These are phyloP conservation scores for Labroides dimidiatus DNA, from an alignment of 2,797 vertebrate genomes.

Conservation along the genomic window DNA sequence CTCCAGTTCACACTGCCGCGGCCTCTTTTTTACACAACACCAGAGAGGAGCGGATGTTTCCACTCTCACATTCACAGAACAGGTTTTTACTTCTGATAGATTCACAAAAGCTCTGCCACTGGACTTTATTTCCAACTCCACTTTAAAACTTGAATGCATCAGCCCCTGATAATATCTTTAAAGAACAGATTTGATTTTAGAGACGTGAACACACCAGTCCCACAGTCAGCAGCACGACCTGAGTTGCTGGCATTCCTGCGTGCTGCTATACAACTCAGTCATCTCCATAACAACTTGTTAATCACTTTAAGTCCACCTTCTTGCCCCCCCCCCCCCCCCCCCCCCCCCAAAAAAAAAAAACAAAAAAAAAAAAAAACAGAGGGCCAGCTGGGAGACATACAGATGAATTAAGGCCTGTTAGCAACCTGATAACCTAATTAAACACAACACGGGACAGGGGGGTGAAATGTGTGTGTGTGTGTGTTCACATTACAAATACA, in stretches of 20 bases:
- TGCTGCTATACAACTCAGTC: slow-evolving; percentile 56
- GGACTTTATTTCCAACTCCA: background rate
- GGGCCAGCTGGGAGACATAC: slow-evolving; percentile 66
- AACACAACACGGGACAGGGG: slow-evolving; percentile 59
- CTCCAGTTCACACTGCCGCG: slow-evolving; percentile 17
- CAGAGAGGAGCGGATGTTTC: background rate
- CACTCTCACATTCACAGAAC: slow-evolving; percentile 35
- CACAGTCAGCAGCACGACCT: slow-evolving; percentile 4
- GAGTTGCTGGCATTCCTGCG: slow-evolving; percentile 10
- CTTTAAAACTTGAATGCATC: background rate
- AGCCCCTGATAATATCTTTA: background rate
- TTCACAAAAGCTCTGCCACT: slow-evolving; percentile 29
- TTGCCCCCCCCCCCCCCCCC: slow-evolving; percentile 71
- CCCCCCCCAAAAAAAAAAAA: too few relatives aligned
- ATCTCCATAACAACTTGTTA: slow-evolving; percentile 69
- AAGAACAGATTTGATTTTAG: background rate
- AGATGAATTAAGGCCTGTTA: slow-evolving; percentile 63
- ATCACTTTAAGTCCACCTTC: slow-evolving; percentile 71
- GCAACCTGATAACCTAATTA: slow-evolving; percentile 79
- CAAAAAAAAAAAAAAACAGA: too few relatives aligned
- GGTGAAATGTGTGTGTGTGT: slow-evolving; percentile 28
- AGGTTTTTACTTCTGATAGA: slow-evolving; percentile 27
- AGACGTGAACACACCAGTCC: background rate
- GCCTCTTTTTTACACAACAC: background rate
- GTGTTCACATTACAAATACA: slow-evolving; percentile 3